These are phyloP conservation scores for Melanotaenia maccullochi DNA, from an alignment of 2,797 vertebrate genomes.

Conservation along the genomic window DNA sequence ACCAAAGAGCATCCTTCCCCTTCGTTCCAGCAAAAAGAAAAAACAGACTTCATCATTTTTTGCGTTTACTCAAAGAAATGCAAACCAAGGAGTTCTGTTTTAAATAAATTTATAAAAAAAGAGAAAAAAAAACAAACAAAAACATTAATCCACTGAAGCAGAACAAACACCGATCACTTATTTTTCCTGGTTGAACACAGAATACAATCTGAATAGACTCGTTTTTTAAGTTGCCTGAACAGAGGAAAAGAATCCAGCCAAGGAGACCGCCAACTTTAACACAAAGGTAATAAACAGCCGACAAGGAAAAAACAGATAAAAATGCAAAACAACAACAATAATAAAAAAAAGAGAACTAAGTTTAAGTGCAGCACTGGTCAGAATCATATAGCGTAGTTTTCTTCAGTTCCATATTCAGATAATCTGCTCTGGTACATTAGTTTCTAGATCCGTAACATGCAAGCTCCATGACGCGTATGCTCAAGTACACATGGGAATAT, in stretches of 20 bases:
- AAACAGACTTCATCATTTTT: not conserved
- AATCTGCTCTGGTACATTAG: slow-evolving; percentile 87
- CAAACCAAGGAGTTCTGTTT: slow-evolving; percentile 73
- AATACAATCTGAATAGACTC: slow-evolving; percentile 78
- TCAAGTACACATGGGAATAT: slow-evolving; percentile 90
- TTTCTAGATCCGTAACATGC: slow-evolving; percentile 91
- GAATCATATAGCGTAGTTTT: slow-evolving; percentile 83
- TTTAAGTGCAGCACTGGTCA: slow-evolving; percentile 91
- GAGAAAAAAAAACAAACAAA: slow-evolving; percentile 53
- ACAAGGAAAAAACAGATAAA: slow-evolving; percentile 62
- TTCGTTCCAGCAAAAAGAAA: not conserved
- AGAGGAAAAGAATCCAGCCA: slow-evolving; percentile 83
- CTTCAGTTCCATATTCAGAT: slow-evolving; percentile 82
- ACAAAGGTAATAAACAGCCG: slow-evolving; percentile 88
- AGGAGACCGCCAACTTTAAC: slow-evolving; percentile 88
- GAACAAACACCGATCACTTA: slow-evolving; percentile 84
- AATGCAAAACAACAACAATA: slow-evolving; percentile 33
- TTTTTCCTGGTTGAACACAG: slow-evolving; percentile 80
- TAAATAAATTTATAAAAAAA: slow-evolving; percentile 84
- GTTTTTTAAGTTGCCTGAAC: slow-evolving; percentile 72
- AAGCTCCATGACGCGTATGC: slow-evolving; percentile 88
- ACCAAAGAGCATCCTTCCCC: not conserved
- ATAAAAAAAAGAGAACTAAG: slow-evolving; percentile 62
- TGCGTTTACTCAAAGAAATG: slow-evolving; percentile 64
- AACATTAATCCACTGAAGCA: slow-evolving; percentile 85